Evolutionary conservation across 2,888 invertebrate species (phyloP).

Genomic region (Leucophenga maculata): DNA sequence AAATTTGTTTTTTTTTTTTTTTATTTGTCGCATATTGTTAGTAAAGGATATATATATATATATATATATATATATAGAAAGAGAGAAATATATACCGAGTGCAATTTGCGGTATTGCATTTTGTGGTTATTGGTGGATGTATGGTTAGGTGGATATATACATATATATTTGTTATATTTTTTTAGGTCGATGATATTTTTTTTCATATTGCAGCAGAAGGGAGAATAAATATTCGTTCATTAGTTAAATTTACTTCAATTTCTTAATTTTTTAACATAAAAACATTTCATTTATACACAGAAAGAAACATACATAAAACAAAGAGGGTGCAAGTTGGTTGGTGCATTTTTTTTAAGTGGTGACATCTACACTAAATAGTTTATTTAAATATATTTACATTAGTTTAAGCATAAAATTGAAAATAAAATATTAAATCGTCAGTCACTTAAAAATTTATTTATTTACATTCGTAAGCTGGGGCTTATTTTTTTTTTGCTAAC

Average conservation of each 20-base stretch:
- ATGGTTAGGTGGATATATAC: constrained; percentile 38
- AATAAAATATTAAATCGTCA: too few species aligned
- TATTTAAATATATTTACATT: background rate
- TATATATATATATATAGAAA: constrained; percentile 17
- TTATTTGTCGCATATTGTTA: constrained; percentile 35
- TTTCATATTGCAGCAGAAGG: background rate
- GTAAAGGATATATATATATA: constrained; percentile 34
- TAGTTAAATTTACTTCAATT: background rate
- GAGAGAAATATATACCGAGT: constrained; percentile 42
- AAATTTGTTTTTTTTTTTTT: constrained; percentile 39
- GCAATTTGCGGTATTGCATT: constrained; percentile 66
- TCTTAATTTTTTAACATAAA: background rate
- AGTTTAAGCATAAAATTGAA: too few species aligned
- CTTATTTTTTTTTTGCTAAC: too few species aligned
- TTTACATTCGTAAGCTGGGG: too few species aligned
- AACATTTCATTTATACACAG: constrained; percentile 27
- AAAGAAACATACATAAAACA: constrained; percentile 32
- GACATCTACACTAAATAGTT: constrained; percentile 36
- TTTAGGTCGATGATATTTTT: constrained; percentile 20
- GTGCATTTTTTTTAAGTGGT: constrained; percentile 52
- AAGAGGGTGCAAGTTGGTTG: constrained; percentile 45
- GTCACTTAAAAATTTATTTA: too few species aligned
- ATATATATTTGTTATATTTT: constrained; percentile 29
- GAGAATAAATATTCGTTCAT: background rate
- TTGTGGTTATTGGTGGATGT: constrained; percentile 56